Percentiles rank a stretch among this genome's conserved stretches.
These are phyloP conservation scores for Panulirus ornatus DNA, from an alignment of 1,140 invertebrate species.

Conservation along the genomic window DNA sequence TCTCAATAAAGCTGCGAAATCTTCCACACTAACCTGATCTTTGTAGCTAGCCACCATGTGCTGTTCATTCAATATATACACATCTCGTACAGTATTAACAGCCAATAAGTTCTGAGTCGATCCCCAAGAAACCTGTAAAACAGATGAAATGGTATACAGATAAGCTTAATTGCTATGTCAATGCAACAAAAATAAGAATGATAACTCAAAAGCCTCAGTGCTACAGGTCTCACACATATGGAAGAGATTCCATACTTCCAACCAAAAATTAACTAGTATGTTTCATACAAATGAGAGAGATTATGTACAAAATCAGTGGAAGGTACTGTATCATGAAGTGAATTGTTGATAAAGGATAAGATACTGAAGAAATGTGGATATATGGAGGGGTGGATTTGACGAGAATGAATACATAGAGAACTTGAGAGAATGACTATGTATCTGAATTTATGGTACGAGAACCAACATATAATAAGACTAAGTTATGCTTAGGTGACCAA, in stretches of 20 bases:
- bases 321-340: neutral
- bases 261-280: no score
- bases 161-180: neutral
- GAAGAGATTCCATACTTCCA: no score
- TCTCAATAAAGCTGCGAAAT: no score
- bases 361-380: slow-evolving; percentile 2
- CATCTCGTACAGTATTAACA: slow-evolving; percentile 91
- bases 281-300: neutral
- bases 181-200: no score
- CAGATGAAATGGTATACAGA: neutral
- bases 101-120: slow-evolving; percentile 82
- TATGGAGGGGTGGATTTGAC: neutral
- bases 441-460: no score
- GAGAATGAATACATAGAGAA: no score
- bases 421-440: no score
- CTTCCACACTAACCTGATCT: slow-evolving; percentile 80
- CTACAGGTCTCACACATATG: no score
- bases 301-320: neutral
- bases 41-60: slow-evolving; percentile 87
- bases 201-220: no score
- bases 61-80: slow-evolving; percentile 92
- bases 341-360: no score
- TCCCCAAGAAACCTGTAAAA: slow-evolving; percentile 76
- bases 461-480: no score
- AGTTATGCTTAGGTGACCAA: no score